Evolutionary conservation across 2,888 invertebrate genomes (phyloP), one percentile per base, ranked within the genome.

Genomic region (Lasioglossum figueresi): DNA sequence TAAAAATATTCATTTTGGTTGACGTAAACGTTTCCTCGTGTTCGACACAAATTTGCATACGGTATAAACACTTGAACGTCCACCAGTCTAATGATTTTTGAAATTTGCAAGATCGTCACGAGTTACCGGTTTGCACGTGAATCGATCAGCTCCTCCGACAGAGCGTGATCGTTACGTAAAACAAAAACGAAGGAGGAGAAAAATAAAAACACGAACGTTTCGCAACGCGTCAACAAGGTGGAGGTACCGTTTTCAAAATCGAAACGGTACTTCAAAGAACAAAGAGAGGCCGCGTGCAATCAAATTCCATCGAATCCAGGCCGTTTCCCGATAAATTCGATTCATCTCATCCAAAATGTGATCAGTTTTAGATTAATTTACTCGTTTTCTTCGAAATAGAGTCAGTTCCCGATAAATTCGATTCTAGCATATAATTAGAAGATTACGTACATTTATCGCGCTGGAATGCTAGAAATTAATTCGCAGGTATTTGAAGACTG

Each of bases 91-190:
- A 63, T 63, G 63, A 63, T 63, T 31, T 63, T 63, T 31, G 4
- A 59, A 59, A 68, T 83, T 83, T 84, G 76, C 75, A 75, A 16
- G 63, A 19, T 66, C 59, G 59, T 66, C 63, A 66, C 59, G 31
- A 56, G 71, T 68, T 27, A n/a, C 45, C 56, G 68, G 83, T 83
- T 68, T 73, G 76, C 79, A n/a, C 73, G 79, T 34, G 73, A 83
- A 79, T 85, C 76, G 43, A 79, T 83, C 78, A 63, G 16, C 40
- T 43, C 59, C 40, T 82, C 70, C 48, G 31, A 71, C 79, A 71
- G 48, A 45, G 59, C 45, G 37, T 43, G 82, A 34, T 74, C n/a
- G 45, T 85, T 80, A 74, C 77, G 70, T 77, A 72, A 85, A 74
- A 80, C 45, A 19, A 16, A 37, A 27, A n/a, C 23, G 8, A 8